These are phyloP conservation scores for Periparus ater DNA, from an alignment of 2,797 vertebrate genomes.

Conservation along the genomic window DNA sequence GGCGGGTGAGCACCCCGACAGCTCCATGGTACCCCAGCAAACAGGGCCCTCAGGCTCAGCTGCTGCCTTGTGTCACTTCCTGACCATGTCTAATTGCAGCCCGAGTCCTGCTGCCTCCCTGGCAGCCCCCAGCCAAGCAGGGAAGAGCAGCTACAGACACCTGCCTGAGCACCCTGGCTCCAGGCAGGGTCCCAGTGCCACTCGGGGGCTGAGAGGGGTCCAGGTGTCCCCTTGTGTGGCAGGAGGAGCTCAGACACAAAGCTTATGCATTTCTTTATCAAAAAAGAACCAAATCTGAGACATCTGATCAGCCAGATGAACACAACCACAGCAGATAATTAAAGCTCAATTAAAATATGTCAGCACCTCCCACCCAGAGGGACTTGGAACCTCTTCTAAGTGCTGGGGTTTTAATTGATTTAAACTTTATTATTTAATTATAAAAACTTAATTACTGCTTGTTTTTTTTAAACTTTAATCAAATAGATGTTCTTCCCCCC, in stretches of 20 bases:
- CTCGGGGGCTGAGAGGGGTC: background rate
- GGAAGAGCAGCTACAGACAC: background rate
- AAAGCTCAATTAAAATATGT: background rate
- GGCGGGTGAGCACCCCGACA: fast-evolving
- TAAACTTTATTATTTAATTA: background rate
- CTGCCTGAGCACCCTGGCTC: background rate
- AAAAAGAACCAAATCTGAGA: background rate
- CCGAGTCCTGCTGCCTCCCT: background rate
- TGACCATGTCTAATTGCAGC: no score
- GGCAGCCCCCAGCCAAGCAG: background rate
- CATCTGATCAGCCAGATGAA: background rate
- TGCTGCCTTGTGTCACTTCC: fast-evolving
- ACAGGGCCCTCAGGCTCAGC: fast-evolving
- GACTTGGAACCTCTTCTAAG: background rate
- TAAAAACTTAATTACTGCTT: background rate
- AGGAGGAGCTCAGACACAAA: background rate
- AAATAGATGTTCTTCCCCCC: background rate
- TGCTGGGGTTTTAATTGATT: background rate
- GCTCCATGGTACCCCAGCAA: fast-evolving
- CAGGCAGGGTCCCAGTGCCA: background rate
- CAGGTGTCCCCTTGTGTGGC: fast-evolving
- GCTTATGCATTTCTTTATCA: background rate
- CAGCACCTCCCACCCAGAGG: background rate
- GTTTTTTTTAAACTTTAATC: background rate
- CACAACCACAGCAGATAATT: background rate